Evolutionary conservation across 1,140 invertebrate species (phyloP).

Genomic region (Drosophila suzukii): DNA sequence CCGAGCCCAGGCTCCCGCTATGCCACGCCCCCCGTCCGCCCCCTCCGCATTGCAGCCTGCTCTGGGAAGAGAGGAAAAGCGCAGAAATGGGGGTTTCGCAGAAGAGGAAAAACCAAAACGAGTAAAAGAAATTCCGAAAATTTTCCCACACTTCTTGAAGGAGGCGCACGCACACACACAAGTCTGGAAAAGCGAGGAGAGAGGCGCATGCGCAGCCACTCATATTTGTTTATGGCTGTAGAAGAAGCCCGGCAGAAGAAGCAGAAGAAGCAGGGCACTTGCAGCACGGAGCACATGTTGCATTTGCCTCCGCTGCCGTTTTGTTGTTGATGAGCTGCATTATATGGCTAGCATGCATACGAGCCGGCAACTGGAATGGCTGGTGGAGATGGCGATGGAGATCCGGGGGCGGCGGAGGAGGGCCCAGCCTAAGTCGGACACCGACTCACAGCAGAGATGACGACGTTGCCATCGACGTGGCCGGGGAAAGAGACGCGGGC

Average conservation of each 20-base stretch:
- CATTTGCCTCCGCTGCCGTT: slow-evolving; percentile 70
- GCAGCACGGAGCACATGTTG: slow-evolving; percentile 67
- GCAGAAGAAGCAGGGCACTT: slow-evolving; percentile 29
- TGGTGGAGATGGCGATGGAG: slow-evolving; percentile 1
- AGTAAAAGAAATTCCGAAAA: slow-evolving; percentile 79
- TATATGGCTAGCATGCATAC: slow-evolving; percentile 75
- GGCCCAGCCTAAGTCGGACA: slow-evolving; percentile 9
- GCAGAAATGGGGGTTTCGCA: slow-evolving; percentile 1
- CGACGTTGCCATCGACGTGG: slow-evolving; percentile 51
- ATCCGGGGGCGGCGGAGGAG: neutral
- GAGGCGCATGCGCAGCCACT: slow-evolving; percentile 58
- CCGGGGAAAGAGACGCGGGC: slow-evolving; percentile 25
- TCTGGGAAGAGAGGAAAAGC: neutral
- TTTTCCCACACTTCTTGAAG: slow-evolving; percentile 78
- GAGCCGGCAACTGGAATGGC: slow-evolving; percentile 39
- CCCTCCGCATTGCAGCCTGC: slow-evolving; percentile 37
- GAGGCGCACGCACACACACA: slow-evolving; percentile 29
- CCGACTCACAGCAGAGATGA: slow-evolving; percentile 39
- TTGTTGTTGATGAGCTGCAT: slow-evolving; percentile 76
- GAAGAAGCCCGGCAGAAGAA: slow-evolving; percentile 46
- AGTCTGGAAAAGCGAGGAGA: slow-evolving; percentile 17
- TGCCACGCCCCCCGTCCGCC: slow-evolving; percentile 22
- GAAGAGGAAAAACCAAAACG: slow-evolving; percentile 31
- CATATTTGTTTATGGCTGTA: slow-evolving; percentile 79
- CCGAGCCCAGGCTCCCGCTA: slow-evolving; percentile 49